A percentile compares a stretch with the other conserved stretches of the same genome.
Conservation (phyloP, 1,140 invertebrate genomes). For the Melanaphis sacchari region DNA sequence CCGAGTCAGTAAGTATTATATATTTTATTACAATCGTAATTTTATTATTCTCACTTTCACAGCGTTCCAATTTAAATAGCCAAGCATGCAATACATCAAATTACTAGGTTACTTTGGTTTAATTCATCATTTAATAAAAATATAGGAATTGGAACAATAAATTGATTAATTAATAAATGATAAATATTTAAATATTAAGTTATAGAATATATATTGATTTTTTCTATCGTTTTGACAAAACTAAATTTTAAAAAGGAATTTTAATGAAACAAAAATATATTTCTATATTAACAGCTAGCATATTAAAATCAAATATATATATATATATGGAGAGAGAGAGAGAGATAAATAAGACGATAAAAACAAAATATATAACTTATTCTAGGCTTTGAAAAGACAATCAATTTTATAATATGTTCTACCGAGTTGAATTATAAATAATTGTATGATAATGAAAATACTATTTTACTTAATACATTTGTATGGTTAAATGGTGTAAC, state of each 20-base stretch:
- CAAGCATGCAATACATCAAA: not conserved
- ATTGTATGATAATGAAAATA: not conserved
- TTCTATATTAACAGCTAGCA: not conserved
- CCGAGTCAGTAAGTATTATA: not conserved
- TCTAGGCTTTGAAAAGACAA: not conserved
- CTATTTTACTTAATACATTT: too few relatives aligned
- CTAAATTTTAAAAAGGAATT: not conserved
- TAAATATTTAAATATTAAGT: not conserved
- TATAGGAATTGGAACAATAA: not conserved
- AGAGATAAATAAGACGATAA: not conserved
- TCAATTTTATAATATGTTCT: not conserved
- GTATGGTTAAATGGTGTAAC: too few relatives aligned
- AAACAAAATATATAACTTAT: not conserved
- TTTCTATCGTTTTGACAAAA: not conserved
- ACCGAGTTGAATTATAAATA: not conserved
- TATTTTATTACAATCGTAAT: not conserved
- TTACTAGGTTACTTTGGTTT: not conserved
- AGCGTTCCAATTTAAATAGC: not conserved
- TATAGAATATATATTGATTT: not conserved
- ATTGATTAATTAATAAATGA: not conserved
- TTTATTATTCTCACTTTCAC: not conserved
- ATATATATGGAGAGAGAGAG: too few relatives aligned
- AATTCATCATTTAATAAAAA: not conserved
- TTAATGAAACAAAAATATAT: not conserved
- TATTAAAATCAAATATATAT: not conserved